These are phyloP conservation scores for Stegodyphus mimosarum DNA, from an alignment of 1,140 invertebrate genomes.

Conservation along the genomic window DNA sequence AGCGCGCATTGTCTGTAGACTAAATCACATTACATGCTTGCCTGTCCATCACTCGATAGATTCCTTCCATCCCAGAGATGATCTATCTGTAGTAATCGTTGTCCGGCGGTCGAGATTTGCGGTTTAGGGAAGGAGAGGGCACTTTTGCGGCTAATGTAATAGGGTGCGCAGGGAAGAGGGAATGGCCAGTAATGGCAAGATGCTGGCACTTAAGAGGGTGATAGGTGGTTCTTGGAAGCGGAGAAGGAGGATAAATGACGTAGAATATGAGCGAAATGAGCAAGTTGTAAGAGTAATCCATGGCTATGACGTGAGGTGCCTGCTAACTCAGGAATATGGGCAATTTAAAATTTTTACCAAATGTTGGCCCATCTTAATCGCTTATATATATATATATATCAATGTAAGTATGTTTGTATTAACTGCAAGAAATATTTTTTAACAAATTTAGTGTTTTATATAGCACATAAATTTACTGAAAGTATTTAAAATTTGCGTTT, in stretches of 20 bases:
- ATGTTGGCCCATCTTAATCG: too few species aligned
- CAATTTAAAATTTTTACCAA: too few species aligned
- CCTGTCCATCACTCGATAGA: constrained; percentile 32
- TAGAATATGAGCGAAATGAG: constrained; percentile 30
- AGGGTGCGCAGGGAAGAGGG: constrained; percentile 3
- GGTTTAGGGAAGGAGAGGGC: constrained; percentile 11
- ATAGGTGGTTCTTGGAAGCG: constrained; percentile 35
- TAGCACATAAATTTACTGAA: too few species aligned
- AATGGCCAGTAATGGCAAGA: constrained; percentile 39
- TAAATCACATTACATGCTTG: constrained; percentile 24
- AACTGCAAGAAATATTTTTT: too few species aligned
- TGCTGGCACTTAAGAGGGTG: constrained; percentile 43
- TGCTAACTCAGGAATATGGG: too few species aligned
- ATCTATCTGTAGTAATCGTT: constrained; percentile 50
- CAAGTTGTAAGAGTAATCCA: constrained; percentile 18
- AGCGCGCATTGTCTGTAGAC: constrained; percentile 11
- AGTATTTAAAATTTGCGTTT: too few species aligned
- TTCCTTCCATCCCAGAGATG: constrained; percentile 39
- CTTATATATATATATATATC: too few species aligned
- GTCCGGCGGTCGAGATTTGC: constrained; percentile 45
- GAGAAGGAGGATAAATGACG: constrained; percentile 32
- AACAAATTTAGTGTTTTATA: too few species aligned
- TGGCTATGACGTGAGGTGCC: too few species aligned
- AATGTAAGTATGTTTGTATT: too few species aligned
- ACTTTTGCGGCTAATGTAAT: constrained; percentile 49